A percentile compares a stretch with the other conserved stretches of the same genome.
Conservation (phyloP, 2,113 vertebrate genomes). For the Strigops habroptila region DNA sequence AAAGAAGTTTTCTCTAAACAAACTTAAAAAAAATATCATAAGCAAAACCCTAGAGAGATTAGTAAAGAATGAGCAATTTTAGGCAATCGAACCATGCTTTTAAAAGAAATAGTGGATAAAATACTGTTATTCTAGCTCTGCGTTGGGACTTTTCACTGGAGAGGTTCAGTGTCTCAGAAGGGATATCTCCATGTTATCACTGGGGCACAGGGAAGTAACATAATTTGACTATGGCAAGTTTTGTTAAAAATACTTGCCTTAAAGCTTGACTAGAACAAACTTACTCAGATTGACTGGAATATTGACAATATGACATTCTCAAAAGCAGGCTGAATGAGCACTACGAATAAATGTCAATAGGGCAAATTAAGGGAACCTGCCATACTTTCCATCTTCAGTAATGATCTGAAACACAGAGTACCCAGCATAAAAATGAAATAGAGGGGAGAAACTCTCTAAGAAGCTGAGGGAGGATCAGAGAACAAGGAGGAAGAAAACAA, state of each 20-base stretch:
- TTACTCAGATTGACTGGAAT: not conserved
- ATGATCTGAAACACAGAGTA: not conserved
- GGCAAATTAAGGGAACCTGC: not conserved
- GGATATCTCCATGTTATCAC: not conserved
- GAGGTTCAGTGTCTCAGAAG: not conserved
- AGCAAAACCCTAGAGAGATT: not conserved
- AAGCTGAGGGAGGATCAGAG: not conserved
- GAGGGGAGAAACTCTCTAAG: not conserved
- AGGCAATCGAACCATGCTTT: not conserved
- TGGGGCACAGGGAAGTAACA: not conserved
- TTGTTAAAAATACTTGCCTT: not conserved
- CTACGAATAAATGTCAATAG: conserved; percentile 10
- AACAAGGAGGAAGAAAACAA: not conserved
- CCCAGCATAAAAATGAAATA: not conserved
- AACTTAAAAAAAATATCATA: not conserved
- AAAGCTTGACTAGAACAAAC: not conserved
- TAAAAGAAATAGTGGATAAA: not conserved
- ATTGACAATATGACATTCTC: not conserved
- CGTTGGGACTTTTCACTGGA: not conserved
- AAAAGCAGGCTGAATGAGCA: not conserved
- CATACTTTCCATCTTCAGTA: not conserved
- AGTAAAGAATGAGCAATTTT: not conserved
- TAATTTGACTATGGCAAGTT: not conserved
- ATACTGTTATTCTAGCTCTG: not conserved
- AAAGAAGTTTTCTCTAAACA: not conserved